phyloP scores from a whole-genome alignment of 2,888 invertebrate species.

The Aphelenchoides bicaudatus region DNA sequence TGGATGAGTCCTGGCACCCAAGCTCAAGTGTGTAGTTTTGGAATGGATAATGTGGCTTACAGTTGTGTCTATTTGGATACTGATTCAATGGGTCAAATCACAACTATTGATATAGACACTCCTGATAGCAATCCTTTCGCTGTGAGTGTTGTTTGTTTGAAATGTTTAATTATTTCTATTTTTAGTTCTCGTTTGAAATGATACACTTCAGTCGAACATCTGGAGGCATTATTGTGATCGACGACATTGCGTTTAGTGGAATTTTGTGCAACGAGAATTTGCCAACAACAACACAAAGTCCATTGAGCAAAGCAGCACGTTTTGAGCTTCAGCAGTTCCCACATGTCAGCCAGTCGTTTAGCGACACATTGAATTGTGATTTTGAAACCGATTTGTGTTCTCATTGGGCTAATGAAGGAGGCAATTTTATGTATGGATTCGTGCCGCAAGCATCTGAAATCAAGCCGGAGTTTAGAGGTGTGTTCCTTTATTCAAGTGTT shows the following conservation, averaged over 20 bases:
- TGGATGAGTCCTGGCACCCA: conserved; percentile 57
- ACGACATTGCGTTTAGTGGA: conserved; percentile 19
- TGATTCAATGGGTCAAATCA: conserved; percentile 51
- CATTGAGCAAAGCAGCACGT: conserved; percentile 21
- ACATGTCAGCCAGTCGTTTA: conserved; percentile 34
- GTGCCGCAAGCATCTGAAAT: conserved; percentile 2
- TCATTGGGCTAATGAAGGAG: conserved; percentile 50
- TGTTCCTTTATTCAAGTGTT: conserved; percentile 7
- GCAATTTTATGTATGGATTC: conserved; percentile 20
- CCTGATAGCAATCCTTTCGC: conserved; percentile 53
- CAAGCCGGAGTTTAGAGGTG: conserved; percentile 6
- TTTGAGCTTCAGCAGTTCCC: conserved; percentile 45
- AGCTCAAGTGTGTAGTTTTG: conserved; percentile 56
- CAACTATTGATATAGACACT: conserved; percentile 53
- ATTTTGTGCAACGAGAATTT: conserved; percentile 23
- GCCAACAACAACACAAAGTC: conserved; percentile 26
- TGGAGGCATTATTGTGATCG: conserved; percentile 45
- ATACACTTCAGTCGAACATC: conserved; percentile 50
- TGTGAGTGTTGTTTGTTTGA: conserved; percentile 31
- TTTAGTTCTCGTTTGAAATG: conserved; percentile 53
- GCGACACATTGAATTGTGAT: conserved; percentile 44
- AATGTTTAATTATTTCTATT: neutral
- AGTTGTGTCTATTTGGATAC: conserved; percentile 54
- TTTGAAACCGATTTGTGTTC: conserved; percentile 55
- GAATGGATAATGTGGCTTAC: conserved; percentile 47